Evolutionary conservation across 2,888 invertebrate species (phyloP).

Genomic region (Dioctria linearis): DNA sequence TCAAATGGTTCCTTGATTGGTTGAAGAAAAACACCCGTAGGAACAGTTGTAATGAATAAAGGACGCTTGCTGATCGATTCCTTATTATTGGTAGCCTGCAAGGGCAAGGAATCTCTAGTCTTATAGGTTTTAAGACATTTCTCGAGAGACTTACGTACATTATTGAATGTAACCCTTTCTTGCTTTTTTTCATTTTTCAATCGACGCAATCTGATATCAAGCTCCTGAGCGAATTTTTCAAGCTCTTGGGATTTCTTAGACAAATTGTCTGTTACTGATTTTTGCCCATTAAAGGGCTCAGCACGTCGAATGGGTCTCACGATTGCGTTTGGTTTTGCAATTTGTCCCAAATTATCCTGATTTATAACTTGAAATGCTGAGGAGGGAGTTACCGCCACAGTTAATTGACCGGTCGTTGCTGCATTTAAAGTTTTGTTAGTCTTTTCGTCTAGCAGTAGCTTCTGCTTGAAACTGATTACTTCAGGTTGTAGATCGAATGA

Average conservation of each 20-base stretch:
- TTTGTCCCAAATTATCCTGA: constrained; percentile 61
- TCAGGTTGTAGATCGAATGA: constrained; percentile 62
- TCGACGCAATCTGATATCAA: constrained; percentile 80
- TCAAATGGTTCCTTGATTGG: constrained; percentile 76
- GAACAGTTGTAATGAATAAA: constrained; percentile 86
- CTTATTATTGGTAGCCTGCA: constrained; percentile 64
- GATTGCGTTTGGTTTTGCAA: constrained; percentile 73
- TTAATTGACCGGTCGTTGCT: constrained; percentile 62
- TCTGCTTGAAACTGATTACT: constrained; percentile 37
- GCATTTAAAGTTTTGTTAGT: constrained; percentile 64
- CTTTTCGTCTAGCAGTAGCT: constrained; percentile 62
- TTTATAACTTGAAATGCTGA: constrained; percentile 63
- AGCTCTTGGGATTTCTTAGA: constrained; percentile 19
- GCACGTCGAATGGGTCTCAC: constrained; percentile 73
- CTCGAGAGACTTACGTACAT: background rate
- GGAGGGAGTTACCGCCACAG: constrained; percentile 56
- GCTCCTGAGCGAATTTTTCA: constrained; percentile 78
- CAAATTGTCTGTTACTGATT: constrained; percentile 16
- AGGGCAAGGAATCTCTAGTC: constrained; percentile 58
- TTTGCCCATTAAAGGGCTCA: constrained; percentile 60
- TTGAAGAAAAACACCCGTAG: constrained; percentile 83
- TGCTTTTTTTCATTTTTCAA: constrained; percentile 76
- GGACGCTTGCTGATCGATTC: constrained; percentile 70
- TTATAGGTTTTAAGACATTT: background rate
- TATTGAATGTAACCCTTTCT: constrained; percentile 1